Evolutionary conservation across 2,797 vertebrate species (phyloP), one percentile per base, ranked within the genome.

Genomic region (Austrolebias charrua): DNA sequence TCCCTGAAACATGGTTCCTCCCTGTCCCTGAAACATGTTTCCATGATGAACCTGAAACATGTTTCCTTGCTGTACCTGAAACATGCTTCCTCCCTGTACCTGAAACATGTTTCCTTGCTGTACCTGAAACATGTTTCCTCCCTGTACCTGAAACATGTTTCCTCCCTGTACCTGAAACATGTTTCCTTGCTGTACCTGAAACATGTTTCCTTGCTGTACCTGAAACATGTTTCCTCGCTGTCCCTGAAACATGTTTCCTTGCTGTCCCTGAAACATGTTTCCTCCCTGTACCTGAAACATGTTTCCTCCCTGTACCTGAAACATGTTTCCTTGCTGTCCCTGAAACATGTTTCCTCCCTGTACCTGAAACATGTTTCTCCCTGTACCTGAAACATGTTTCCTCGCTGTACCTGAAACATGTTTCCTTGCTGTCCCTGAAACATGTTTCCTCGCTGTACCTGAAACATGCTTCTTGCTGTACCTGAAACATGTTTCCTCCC

Each of bases 11-110:
- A n/a, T n/a, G n/a, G n/a, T n/a, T n/a, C n/a, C n/a, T n/a, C n/a
- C n/a, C 89, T 91, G 90, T 90, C 91, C 90, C 74, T 85, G 82
- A 92, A 91, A 92, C 88, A 83, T 83, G 70, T 91, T 93, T 87
- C 66, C 89, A 90, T 24, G 24, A 1, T 93, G 83, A 91, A 90
- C 90, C 74, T 85, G 82, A 92, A 91, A 92, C 88, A 83, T 83
- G 70, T 91, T 93, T 87, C 66, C 89, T 90, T 24, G 24, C 24
- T 93, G 83, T 93, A 91, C n/a, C n/a, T n/a, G n/a, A n/a, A n/a
- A n/a, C n/a, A n/a, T n/a, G n/a, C n/a, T n/a, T n/a, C n/a, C n/a
- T n/a, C n/a, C n/a, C 89, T 91, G 90, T 90, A 90, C 90, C 74
- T 85, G 82, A 92, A 91, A 92, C 88, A 83, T 83, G 70, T 91